Conservation (phyloP, 1,140 invertebrate genomes). For the Pinna nobilis region DNA sequence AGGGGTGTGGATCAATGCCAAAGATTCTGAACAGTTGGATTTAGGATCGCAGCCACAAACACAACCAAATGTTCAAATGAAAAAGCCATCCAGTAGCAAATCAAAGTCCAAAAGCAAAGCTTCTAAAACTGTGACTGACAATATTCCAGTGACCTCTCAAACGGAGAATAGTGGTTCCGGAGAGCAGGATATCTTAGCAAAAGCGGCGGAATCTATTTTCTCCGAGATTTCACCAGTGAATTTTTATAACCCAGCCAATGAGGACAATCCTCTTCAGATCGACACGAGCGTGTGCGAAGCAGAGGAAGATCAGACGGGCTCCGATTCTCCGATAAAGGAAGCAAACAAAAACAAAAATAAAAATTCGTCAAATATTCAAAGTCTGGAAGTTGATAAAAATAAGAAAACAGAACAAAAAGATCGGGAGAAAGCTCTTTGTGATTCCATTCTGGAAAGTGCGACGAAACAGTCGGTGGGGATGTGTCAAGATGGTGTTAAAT, state of each 20-base stretch:
- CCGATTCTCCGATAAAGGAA: slow-evolving; percentile 32
- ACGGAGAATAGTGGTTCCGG: slow-evolving; percentile 29
- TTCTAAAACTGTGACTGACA: slow-evolving; percentile 7
- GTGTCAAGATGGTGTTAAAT: too few species aligned
- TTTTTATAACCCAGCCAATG: slow-evolving; percentile 66
- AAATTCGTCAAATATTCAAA: too few species aligned
- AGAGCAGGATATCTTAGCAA: slow-evolving; percentile 70
- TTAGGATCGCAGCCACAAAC: not conserved
- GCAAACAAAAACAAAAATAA: slow-evolving; percentile 19
- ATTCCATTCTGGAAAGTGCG: too few species aligned
- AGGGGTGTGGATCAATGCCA: slow-evolving; percentile 15
- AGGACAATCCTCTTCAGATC: slow-evolving; percentile 69
- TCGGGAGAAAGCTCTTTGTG: too few species aligned
- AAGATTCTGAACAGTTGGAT: not conserved
- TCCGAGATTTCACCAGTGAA: slow-evolving; percentile 59
- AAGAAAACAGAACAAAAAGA: too few species aligned
- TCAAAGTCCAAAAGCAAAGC: slow-evolving; percentile 24
- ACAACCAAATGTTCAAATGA: too few species aligned
- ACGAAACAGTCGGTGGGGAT: too few species aligned
- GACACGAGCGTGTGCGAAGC: slow-evolving; percentile 64
- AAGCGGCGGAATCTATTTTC: slow-evolving; percentile 75
- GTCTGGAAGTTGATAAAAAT: too few species aligned
- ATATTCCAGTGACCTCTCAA: not conserved
- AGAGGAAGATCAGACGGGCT: slow-evolving; percentile 50
- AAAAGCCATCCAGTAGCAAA: slow-evolving; percentile 21